phyloP scores from a whole-genome alignment of 1,140 invertebrate genomes.

The Neuroterus valhalla region DNA sequence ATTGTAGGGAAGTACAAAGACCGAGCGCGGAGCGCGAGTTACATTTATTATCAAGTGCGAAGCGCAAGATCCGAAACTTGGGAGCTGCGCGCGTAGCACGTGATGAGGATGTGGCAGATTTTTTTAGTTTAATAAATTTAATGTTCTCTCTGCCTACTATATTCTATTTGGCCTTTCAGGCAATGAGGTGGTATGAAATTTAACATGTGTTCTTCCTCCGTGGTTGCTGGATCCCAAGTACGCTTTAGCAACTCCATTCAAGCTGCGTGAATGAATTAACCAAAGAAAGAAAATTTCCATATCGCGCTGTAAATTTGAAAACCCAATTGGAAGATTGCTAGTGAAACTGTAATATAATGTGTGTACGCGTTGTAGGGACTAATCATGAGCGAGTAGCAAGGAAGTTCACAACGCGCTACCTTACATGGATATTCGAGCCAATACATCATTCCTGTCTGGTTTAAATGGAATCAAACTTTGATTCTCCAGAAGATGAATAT shows the following conservation, averaged over 20 bases:
- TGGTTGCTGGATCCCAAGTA: not conserved
- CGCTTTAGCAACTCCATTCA: constrained; percentile 29
- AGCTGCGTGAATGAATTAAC: constrained; percentile 24
- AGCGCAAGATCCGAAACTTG: too few relatives aligned
- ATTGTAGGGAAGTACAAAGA: too few relatives aligned
- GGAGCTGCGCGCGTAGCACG: too few relatives aligned
- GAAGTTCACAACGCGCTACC: constrained; percentile 25
- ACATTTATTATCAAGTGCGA: too few relatives aligned
- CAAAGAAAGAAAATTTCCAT: constrained; percentile 27
- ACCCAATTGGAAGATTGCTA: constrained; percentile 26
- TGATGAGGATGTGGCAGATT: too few relatives aligned
- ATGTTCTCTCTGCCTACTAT: too few relatives aligned
- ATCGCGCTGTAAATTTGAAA: constrained; percentile 22
- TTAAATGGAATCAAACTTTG: constrained; percentile 27
- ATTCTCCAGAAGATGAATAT: constrained; percentile 9
- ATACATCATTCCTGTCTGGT: constrained; percentile 23
- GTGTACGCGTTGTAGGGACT: not conserved
- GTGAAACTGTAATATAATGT: constrained; percentile 26
- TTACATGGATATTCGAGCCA: constrained; percentile 1
- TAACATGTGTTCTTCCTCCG: constrained; percentile 19
- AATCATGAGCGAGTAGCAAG: constrained; percentile 23
- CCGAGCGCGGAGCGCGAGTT: too few relatives aligned
- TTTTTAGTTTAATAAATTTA: too few relatives aligned
- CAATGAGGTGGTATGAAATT: constrained; percentile 13
- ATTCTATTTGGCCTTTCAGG: constrained; percentile 1